phyloP scores from a whole-genome alignment of 2,888 invertebrate species.

The Baccha elongata region DNA sequence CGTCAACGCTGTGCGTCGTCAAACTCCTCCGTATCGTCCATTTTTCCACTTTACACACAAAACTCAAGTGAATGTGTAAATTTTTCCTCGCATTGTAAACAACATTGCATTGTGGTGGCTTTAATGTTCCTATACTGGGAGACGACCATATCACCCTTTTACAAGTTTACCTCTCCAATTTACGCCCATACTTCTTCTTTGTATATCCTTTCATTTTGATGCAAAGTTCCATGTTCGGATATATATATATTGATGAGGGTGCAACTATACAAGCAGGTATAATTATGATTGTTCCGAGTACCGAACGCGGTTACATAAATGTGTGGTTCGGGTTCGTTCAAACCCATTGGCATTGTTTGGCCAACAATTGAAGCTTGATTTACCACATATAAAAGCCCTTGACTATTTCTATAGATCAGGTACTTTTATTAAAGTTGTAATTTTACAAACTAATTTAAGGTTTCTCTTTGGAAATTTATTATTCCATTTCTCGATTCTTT shows the following conservation, averaged over 20 bases:
- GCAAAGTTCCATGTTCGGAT: constrained; percentile 17
- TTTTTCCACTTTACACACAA: constrained; percentile 17
- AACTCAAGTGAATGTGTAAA: constrained; percentile 57
- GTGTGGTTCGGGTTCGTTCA: constrained; percentile 49
- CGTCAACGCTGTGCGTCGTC: not conserved
- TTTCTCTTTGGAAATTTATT: constrained; percentile 37
- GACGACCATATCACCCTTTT: constrained; percentile 33
- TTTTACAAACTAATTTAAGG: constrained; percentile 65
- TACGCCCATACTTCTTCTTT: not conserved
- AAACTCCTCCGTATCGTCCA: not conserved
- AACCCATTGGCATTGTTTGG: constrained; percentile 62
- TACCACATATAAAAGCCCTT: constrained; percentile 53
- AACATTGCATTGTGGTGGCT: constrained; percentile 33
- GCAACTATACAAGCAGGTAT: constrained; percentile 64
- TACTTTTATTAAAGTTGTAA: constrained; percentile 63
- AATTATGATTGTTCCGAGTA: constrained; percentile 68
- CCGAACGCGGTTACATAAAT: constrained; percentile 34
- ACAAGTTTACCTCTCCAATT: constrained; percentile 38
- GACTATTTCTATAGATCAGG: not conserved
- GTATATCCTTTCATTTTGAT: constrained; percentile 30
- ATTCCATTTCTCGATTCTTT: constrained; percentile 28
- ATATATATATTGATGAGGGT: constrained; percentile 67
- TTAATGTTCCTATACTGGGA: not conserved
- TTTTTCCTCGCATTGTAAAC: constrained; percentile 40
- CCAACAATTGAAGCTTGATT: constrained; percentile 72